Evolutionary conservation across 2,113 vertebrate species (phyloP).

Genomic region (Chaetodon auriga): DNA sequence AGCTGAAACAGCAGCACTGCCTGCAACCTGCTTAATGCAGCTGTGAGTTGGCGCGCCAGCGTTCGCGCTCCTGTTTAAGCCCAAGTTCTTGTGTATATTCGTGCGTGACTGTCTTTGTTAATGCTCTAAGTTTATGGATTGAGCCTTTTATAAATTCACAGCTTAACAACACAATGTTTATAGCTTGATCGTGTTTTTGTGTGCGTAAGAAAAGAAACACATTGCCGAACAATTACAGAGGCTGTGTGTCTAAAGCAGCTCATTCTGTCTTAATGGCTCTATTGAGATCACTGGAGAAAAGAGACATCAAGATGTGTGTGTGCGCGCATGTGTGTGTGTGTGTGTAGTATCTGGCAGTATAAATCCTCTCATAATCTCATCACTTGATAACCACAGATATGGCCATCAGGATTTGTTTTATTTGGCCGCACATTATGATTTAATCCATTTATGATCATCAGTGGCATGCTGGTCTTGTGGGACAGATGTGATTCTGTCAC

Average conservation of each 20-base stretch:
- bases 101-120: background rate
- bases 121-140: background rate
- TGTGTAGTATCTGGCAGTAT: background rate
- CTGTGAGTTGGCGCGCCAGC: conserved; percentile 4
- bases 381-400: background rate
- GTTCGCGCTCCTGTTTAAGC: conserved; percentile 11
- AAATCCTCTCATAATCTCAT: conserved; percentile 19
- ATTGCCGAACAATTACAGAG: background rate
- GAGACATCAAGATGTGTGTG: background rate
- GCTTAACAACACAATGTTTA: conserved; percentile 6
- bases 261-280: background rate
- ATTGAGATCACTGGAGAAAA: background rate
- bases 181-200: conserved; percentile 24
- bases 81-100: background rate
- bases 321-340: background rate
- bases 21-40: conserved; percentile 40
- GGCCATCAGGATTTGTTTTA: conserved; percentile 20
- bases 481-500: conserved; percentile 18
- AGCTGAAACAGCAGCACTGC: conserved; percentile 31
- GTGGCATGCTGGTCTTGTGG: background rate
- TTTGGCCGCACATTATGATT: conserved; percentile 13
- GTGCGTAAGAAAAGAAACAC: background rate
- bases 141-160: conserved; percentile 25
- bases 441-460: conserved; percentile 14
- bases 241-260: background rate